These are phyloP conservation scores for Eulacestoma nigropectus DNA, from an alignment of 2,113 vertebrate genomes.

Conservation along the genomic window DNA sequence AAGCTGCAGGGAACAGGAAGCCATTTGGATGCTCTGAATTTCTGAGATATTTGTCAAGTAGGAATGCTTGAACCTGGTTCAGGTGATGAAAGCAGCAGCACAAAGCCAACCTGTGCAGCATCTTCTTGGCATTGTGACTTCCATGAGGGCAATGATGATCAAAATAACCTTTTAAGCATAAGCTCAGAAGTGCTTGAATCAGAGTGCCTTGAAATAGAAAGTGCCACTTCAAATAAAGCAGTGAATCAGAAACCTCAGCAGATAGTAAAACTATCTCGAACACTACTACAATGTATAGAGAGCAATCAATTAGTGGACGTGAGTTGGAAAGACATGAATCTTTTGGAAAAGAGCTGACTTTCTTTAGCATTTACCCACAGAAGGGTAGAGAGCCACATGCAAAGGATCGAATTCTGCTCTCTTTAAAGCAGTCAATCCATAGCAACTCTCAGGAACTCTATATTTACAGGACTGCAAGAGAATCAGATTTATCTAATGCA, in stretches of 20 bases:
- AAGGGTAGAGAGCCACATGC: not conserved
- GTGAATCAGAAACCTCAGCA: conserved; percentile 12
- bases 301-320: not conserved
- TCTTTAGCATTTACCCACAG: not conserved
- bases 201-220: conserved; percentile 1
- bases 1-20: not conserved
- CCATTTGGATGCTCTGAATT: not conserved
- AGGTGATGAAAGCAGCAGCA: not conserved
- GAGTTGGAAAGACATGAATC: not conserved
- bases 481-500: not conserved
- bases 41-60: not conserved
- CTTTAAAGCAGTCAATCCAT: not conserved
- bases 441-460: not conserved
- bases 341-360: not conserved
- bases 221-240: conserved; percentile 6
- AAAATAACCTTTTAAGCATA: not conserved
- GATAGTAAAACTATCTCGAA: not conserved
- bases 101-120: not conserved
- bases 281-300: not conserved
- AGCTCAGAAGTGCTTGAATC: not conserved
- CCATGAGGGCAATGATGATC: not conserved
- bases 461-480: not conserved
- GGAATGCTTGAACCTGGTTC: not conserved
- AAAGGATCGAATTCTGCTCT: not conserved
- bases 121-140: not conserved